Conservation (phyloP, 53 echinoderm and acorn worm species). For the Henricia sp. region DNA sequence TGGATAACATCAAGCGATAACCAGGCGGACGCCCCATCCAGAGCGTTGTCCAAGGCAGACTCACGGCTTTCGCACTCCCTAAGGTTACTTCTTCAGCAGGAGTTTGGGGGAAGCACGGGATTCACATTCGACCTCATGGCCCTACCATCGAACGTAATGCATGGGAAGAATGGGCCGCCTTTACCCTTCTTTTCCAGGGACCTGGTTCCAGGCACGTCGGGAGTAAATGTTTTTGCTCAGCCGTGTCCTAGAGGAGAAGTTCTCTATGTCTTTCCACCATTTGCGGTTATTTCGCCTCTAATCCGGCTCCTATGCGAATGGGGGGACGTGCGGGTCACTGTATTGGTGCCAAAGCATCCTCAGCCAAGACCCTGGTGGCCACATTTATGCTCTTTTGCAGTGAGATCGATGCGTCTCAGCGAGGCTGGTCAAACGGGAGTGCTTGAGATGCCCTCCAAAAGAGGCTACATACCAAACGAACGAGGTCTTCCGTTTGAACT, state of each 20-base stretch:
- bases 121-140: background rate
- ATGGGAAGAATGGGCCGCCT: background rate
- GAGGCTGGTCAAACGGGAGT: constrained; percentile 19
- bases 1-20: background rate
- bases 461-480: constrained; percentile 4
- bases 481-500: too few relatives aligned
- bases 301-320: constrained; percentile 8
- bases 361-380: constrained; percentile 39
- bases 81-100: background rate
- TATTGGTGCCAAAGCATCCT: constrained; percentile 15
- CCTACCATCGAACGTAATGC: background rate
- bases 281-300: background rate
- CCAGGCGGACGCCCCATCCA: background rate
- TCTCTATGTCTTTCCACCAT: background rate
- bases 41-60: background rate
- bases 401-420: background rate
- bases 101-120: background rate
- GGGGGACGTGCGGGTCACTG: constrained; percentile 1
- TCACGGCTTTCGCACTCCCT: background rate
- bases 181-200: background rate
- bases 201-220: background rate
- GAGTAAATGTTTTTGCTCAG: constrained; percentile 7
- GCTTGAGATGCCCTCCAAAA: background rate
- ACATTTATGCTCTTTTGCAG: background rate
- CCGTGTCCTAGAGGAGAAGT: background rate